Conservation (phyloP, 64 coral and sea anemone genomes). For the Acropora tenuis region DNA sequence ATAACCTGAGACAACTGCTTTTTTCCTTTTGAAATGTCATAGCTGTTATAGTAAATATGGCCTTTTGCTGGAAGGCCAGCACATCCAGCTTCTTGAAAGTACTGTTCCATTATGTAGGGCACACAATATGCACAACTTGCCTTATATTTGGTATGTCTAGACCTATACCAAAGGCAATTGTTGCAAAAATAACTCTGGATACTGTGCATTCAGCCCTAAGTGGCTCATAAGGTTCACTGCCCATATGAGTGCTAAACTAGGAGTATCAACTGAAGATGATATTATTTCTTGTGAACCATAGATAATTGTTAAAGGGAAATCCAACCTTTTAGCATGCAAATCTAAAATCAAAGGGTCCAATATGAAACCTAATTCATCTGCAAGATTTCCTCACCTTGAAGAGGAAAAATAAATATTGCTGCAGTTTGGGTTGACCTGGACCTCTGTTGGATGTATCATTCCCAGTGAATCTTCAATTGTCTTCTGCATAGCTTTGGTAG, state of each 20-base stretch:
- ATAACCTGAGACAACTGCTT: slow-evolving; percentile 40
- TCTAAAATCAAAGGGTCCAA: slow-evolving; percentile 2
- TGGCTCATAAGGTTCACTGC: neutral
- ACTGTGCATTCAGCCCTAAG: neutral
- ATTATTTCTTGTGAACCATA: neutral
- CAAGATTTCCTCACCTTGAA: neutral
- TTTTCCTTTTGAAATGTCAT: slow-evolving; percentile 42
- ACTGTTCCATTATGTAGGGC: slow-evolving; percentile 52
- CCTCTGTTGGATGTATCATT: neutral
- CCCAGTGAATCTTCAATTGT: slow-evolving; percentile 28
- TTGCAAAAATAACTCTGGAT: slow-evolving; percentile 46
- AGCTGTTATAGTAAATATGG: slow-evolving; percentile 34
- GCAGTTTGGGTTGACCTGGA: slow-evolving; percentile 40
- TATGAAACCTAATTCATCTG: neutral
- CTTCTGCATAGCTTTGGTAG: neutral
- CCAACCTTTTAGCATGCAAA: neutral
- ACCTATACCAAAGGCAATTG: slow-evolving; percentile 56
- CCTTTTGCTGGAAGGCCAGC: slow-evolving; percentile 13
- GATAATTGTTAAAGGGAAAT: slow-evolving; percentile 18
- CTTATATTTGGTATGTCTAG: slow-evolving; percentile 40
- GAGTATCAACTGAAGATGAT: neutral
- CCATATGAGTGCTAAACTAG: neutral
- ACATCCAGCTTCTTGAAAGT: slow-evolving; percentile 44
- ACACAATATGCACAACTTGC: slow-evolving; percentile 51
- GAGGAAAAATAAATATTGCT: slow-evolving; percentile 46